Evolutionary conservation across 2,888 invertebrate genomes (phyloP), one percentile per base, ranked within the genome.

Genomic region (Podotricha telesiphe): DNA sequence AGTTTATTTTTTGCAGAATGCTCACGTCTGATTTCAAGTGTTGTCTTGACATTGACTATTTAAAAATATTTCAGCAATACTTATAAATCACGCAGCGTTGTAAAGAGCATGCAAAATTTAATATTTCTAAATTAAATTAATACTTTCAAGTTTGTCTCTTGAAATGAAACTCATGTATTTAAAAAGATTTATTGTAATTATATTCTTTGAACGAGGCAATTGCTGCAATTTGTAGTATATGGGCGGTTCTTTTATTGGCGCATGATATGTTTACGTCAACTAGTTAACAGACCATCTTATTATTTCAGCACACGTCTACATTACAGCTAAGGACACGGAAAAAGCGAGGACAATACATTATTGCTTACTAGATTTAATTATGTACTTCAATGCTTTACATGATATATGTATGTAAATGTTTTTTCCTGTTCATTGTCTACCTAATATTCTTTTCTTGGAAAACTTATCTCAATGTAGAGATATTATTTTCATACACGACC

Each of bases 221-320:
- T 22, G 45, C n/a, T 42, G 2, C 15, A 50, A 34, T 34, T 67
- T 53, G 51, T 11, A 55, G 50, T 19, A 42, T 65, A 69, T 55
- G 69, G 68, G 75, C 72, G 70, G 68, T 58, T 69, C 64, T 71
- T 67, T 76, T 74, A 75, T 78, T 80, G 73, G 76, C 78, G 70
- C 76, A 77, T 77, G 76, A 84, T 86, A 83, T 83, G 88, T 88
- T 86, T 87, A 89, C 89, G 87, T 88, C 89, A 87, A 80, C 71
- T 82, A 77, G 81, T 85, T 87, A 86, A 84, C 83, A 83, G 81
- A 76, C 80, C 80, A 88, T 90, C 86, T 83, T 83, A 91, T 91
- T 91, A 91, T 83, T 90, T 87, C 91, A 77, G 72, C 78, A 75
- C 91, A 91, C 91, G 91, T 91, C 78, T 79, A 66, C 71, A 76